phyloP scores from a whole-genome alignment of 2,797 vertebrate genomes.

The Bradypus variegatus region DNA sequence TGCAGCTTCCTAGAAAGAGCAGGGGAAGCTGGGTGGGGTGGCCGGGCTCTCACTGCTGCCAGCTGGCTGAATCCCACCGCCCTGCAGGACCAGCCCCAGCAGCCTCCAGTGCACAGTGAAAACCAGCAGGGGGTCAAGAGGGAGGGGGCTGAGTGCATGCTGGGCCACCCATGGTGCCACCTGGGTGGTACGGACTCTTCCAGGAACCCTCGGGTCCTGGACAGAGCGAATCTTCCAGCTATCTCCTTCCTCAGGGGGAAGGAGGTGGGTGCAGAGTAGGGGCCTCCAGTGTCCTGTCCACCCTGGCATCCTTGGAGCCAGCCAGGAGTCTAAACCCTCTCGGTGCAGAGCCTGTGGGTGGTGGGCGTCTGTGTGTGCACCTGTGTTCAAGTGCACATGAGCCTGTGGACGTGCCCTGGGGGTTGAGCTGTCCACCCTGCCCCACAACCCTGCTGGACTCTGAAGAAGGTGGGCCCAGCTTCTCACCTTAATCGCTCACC shows the following conservation, averaged over 20 bases:
- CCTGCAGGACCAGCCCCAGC: background rate
- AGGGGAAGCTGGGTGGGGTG: background rate
- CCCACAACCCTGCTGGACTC: background rate
- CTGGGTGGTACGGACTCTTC: fast-evolving
- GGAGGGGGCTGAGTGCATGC: too few species aligned
- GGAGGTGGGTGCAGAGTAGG: too few species aligned
- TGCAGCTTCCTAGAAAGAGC: background rate
- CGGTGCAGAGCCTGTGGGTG: background rate
- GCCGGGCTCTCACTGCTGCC: background rate
- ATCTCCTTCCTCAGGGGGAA: background rate
- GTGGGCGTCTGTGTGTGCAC: fast-evolving
- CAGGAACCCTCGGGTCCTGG: background rate
- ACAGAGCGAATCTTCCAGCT: background rate
- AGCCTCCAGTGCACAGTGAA: background rate
- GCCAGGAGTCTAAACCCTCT: background rate
- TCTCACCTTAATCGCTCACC: background rate
- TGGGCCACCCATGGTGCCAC: fast-evolving
- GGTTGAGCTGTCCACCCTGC: background rate
- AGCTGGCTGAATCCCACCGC: background rate
- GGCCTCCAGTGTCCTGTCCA: background rate
- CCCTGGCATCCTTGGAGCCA: background rate
- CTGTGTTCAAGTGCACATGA: too few species aligned
- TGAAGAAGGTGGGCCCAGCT: background rate
- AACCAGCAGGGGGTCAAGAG: background rate
- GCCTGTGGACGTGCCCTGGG: fast-evolving